A percentile compares a stretch with the other conserved stretches of the same genome.
Conservation (phyloP, 2,113 vertebrate genomes). For the Garra rufa region DNA sequence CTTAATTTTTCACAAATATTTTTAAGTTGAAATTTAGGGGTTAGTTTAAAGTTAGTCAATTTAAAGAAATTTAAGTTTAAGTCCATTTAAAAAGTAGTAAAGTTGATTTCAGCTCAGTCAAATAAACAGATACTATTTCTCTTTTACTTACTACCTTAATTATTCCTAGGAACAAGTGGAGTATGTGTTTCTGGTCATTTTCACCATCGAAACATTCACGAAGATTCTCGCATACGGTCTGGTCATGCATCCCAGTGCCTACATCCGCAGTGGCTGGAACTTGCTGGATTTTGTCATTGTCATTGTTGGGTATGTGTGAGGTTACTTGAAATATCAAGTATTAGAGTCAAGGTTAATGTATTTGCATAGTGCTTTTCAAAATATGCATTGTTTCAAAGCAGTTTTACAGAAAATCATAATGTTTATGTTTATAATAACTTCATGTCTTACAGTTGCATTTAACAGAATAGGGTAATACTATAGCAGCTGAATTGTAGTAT, state of each 20-base stretch:
- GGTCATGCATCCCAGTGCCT: conserved; percentile 91
- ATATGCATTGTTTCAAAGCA: no score
- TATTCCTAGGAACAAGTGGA: conserved; percentile 87
- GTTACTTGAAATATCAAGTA: not conserved
- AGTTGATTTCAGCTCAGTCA: not conserved
- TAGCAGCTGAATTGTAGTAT: no score
- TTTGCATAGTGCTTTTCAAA: not conserved
- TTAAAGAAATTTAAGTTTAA: no score
- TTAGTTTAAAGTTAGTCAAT: no score
- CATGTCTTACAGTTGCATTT: no score
- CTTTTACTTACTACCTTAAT: not conserved
- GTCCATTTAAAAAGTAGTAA: no score
- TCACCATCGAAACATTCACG: conserved; percentile 91
- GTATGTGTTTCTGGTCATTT: conserved; percentile 93
- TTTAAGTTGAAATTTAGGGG: no score
- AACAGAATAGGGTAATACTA: no score
- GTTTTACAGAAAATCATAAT: not conserved
- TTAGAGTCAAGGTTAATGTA: not conserved
- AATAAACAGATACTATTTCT: not conserved
- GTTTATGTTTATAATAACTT: no score
- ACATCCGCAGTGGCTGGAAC: conserved; percentile 95
- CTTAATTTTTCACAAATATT: no score
- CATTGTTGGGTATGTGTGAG: conserved; percentile 81
- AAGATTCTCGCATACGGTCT: conserved; percentile 94
- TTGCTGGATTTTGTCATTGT: conserved; percentile 93